Evolutionary conservation across 2,888 invertebrate species (phyloP), one percentile per base, ranked within the genome.

Genomic region (Trachelus stipa): DNA sequence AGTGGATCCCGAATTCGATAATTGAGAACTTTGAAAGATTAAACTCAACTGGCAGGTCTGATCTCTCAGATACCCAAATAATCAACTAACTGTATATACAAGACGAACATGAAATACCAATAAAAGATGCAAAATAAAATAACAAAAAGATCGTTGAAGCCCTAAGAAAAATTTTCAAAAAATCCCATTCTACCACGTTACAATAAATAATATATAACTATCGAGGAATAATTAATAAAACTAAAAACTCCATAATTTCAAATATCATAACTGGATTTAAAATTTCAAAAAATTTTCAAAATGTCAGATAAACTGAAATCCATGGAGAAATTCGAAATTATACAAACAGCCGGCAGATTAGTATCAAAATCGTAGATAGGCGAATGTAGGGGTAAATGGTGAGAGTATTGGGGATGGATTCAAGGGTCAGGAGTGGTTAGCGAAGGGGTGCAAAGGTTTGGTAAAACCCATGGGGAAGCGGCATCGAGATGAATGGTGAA

Each of bases 281-380:
- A 37, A 37, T 12, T 12, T 4, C 4, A 15, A 37, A 37, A 37
- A 12, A 37, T 15, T 37, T 37, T 12, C 12, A 37, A 15, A 37
- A 15, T 12, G 34, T 37, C 37, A 15, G 4, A 37, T 15, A 37
- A 76, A 76, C 33, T 34, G 71, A 77, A 73, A 77, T 73, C 73
- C 33, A 75, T 77, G 74, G 73, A 83, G 86, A 85, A 86, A 88
- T 88, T 86, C 83, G 81, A 85, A 88, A 89, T 89, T 88, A 89
- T 88, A 88, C 89, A 88, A 88, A 89, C 87, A 86, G 85, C 88
- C 77, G 81, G 79, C 79, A 82, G 85, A 88, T 89, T 88, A 87
- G 86, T 87, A 88, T 88, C 83, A 81, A 79, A 37, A 37, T 12
- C 37, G 15, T 37, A 15, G 37, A 12, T n/a, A 11, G 30, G 11